Percentiles rank a stretch among this genome's conserved stretches.
Conservation (phyloP, 2,888 invertebrate genomes). For the Microctonus brassicae region DNA sequence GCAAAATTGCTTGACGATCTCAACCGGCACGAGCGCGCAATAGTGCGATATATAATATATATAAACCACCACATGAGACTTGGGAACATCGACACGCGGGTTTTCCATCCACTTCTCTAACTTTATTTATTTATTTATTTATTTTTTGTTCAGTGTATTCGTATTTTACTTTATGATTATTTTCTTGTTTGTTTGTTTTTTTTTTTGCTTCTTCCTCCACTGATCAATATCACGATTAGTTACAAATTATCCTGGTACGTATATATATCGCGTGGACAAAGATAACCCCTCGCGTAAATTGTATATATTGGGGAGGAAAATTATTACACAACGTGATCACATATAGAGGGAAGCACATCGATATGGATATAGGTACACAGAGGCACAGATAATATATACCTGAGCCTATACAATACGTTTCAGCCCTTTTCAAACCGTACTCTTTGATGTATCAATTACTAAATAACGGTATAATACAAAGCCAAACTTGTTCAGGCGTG, state of each 20-base stretch:
- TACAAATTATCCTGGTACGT: constrained; percentile 4
- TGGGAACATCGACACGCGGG: constrained; percentile 24
- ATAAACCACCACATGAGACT: constrained; percentile 13
- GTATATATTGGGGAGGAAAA: not conserved
- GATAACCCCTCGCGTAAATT: not conserved
- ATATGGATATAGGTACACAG: not conserved
- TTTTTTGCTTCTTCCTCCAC: not conserved
- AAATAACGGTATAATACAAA: constrained; percentile 37
- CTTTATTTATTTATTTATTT: constrained; percentile 30
- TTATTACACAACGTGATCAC: constrained; percentile 7
- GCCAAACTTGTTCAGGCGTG: not conserved
- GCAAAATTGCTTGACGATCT: constrained; percentile 52
- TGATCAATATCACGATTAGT: constrained; percentile 17
- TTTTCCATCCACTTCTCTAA: constrained; percentile 29
- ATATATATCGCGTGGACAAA: not conserved
- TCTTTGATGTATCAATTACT: constrained; percentile 55
- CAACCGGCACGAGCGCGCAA: constrained; percentile 39
- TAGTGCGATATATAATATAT: constrained; percentile 10
- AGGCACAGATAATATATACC: not conserved
- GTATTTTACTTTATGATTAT: not conserved
- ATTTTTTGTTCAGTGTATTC: not conserved
- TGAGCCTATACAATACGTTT: not conserved
- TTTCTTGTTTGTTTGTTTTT: not conserved
- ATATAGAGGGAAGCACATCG: not conserved
- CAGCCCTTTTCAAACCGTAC: not conserved